Conservation (phyloP, 2,113 vertebrate genomes). For the Scartelaos histophorus region DNA sequence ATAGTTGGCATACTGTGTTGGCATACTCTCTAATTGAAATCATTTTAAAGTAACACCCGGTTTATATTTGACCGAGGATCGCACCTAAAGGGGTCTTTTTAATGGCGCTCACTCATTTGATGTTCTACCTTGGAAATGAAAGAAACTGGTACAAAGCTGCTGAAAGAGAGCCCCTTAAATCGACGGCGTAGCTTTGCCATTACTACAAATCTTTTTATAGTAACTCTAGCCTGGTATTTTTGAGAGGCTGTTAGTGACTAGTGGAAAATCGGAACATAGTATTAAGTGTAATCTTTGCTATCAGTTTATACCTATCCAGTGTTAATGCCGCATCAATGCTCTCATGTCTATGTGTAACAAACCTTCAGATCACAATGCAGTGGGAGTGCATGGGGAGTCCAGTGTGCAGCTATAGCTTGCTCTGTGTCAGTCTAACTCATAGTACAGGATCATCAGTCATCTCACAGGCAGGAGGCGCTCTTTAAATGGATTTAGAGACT, state of each 20-base stretch:
- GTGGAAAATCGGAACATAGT: conserved; percentile 49
- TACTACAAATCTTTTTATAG: conserved; percentile 31
- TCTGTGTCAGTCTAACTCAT: conserved; percentile 57
- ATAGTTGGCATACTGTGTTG: not conserved
- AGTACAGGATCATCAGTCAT: conserved; percentile 67
- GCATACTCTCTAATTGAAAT: conserved; percentile 44
- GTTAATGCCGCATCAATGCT: conserved; percentile 67
- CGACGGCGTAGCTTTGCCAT: conserved; percentile 24
- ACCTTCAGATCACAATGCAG: conserved; percentile 54
- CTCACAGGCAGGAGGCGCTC: conserved; percentile 55
- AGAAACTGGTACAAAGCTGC: conserved; percentile 9
- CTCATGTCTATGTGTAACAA: conserved; percentile 69
- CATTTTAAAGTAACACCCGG: conserved; percentile 51
- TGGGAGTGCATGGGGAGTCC: conserved; percentile 51
- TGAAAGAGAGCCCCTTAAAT: conserved; percentile 40
- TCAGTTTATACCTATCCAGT: conserved; percentile 58
- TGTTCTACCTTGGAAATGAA: conserved; percentile 14
- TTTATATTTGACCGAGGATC: conserved; percentile 1
- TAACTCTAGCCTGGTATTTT: conserved; percentile 62
- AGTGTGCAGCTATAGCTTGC: conserved; percentile 48
- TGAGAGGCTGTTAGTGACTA: conserved; percentile 69
- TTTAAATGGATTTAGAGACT: conserved; percentile 60
- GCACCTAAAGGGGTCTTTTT: conserved; percentile 19
- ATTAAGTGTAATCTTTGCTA: conserved; percentile 69
- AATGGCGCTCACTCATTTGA: conserved; percentile 2